Evolutionary conservation across 53 echinoderm and acorn worm genomes (phyloP).

Genomic region (Holothuria leucospilota): DNA sequence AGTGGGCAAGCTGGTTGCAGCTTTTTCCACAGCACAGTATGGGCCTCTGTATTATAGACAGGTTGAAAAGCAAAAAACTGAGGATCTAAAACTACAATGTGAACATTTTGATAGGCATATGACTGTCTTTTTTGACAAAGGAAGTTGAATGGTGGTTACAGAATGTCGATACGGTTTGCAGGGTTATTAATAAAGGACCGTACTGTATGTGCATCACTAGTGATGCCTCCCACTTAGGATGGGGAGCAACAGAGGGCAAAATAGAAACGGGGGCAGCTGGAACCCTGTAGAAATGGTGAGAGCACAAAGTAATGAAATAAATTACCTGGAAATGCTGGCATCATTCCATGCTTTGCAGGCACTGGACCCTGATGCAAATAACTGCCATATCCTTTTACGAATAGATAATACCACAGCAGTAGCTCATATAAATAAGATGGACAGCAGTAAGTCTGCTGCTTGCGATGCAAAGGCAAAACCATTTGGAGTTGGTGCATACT

Average conservation of each 20-base stretch:
- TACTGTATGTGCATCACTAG: constrained; percentile 17
- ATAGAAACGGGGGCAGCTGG: constrained; percentile 58
- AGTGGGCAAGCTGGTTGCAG: constrained; percentile 62
- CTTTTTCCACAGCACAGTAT: constrained; percentile 64
- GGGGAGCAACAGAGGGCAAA: constrained; percentile 57
- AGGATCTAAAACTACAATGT: constrained; percentile 24
- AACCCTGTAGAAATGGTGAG: constrained; percentile 9
- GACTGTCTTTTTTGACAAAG: constrained; percentile 47
- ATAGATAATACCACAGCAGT: constrained; percentile 60
- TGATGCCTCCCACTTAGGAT: constrained; percentile 62
- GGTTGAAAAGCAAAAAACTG: constrained; percentile 45
- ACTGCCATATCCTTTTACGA: constrained; percentile 44
- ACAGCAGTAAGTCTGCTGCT: constrained; percentile 29
- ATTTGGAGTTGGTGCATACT: constrained; percentile 60
- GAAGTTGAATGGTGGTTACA: constrained; percentile 63
- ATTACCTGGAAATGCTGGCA: constrained; percentile 61
- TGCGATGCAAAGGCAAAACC: constrained; percentile 36
- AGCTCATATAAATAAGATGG: constrained; percentile 54
- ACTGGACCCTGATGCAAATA: not conserved
- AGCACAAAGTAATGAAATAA: constrained; percentile 52
- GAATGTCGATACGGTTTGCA: constrained; percentile 19
- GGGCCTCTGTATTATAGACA: constrained; percentile 57
- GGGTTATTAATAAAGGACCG: not conserved
- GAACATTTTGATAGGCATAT: constrained; percentile 61
- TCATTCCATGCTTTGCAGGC: constrained; percentile 37